Percentiles rank a stretch among this genome's conserved stretches.
Conservation (phyloP, 2,113 vertebrate genomes). For the Platysternon megacephalum region DNA sequence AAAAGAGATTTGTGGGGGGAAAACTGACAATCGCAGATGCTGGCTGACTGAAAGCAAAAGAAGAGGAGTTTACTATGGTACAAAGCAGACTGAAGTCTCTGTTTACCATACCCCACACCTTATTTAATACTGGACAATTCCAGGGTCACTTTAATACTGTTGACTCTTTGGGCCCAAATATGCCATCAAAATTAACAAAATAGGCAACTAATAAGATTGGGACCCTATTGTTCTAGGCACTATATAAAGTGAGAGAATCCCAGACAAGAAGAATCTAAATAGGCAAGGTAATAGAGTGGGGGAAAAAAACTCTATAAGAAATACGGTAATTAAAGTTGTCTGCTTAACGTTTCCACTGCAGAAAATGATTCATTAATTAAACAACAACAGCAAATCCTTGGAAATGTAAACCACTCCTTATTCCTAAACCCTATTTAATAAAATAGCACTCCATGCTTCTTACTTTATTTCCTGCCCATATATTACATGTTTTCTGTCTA, state of each 20-base stretch:
- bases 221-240: background rate
- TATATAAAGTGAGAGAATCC: background rate
- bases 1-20: background rate
- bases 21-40: rapidly evolving
- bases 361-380: background rate
- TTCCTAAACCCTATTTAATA: background rate
- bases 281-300: background rate
- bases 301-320: background rate
- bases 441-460: background rate
- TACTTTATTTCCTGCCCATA: background rate
- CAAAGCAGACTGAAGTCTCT: background rate
- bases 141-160: background rate
- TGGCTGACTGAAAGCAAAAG: background rate
- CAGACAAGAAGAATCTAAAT: background rate
- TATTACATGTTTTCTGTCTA: background rate
- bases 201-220: background rate
- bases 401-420: background rate
- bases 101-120: background rate
- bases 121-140: background rate
- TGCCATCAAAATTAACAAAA: background rate
- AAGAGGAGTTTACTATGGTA: background rate
- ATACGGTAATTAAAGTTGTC: background rate
- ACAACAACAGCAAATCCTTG: background rate
- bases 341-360: background rate
- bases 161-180: background rate